Evolutionary conservation across 2,888 invertebrate genomes (phyloP).

Genomic region (Luperina nickerlii): DNA sequence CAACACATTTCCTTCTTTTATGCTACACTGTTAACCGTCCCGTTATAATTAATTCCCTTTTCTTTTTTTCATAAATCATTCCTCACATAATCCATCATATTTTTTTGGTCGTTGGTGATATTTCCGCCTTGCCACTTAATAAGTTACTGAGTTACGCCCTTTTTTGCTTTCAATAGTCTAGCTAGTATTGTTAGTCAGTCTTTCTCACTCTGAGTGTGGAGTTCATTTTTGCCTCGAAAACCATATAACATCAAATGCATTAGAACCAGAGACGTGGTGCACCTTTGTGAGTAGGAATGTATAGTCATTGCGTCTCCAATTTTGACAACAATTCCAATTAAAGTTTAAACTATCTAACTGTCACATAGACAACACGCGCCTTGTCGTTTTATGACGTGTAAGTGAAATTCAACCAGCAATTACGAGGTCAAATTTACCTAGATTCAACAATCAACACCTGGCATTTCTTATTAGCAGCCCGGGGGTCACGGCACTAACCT

Average conservation of each 20-base stretch:
- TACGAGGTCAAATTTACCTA: not conserved
- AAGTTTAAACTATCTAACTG: not conserved
- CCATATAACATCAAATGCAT: not conserved
- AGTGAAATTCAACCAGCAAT: not conserved
- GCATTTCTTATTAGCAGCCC: not conserved
- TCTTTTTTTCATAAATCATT: not conserved
- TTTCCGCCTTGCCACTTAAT: not conserved
- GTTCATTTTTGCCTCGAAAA: not conserved
- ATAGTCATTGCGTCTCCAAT: not conserved
- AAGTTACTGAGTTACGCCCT: not conserved
- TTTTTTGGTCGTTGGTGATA: not conserved
- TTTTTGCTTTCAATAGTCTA: not conserved
- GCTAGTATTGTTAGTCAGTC: too few species aligned
- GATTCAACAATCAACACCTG: not conserved
- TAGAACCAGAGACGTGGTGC: not conserved
- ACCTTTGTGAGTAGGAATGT: not conserved
- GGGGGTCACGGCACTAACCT: not conserved
- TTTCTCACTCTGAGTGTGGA: not conserved
- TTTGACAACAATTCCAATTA: slow-evolving; percentile 1
- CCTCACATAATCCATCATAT: not conserved
- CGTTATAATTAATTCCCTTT: not conserved
- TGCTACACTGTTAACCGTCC: not conserved
- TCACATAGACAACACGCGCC: not conserved
- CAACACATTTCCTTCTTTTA: not conserved
- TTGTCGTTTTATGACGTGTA: not conserved